Evolutionary conservation across 2,797 vertebrate species (phyloP), one percentile per base, ranked within the genome.

Genomic region (Podarcis lilfordi): DNA sequence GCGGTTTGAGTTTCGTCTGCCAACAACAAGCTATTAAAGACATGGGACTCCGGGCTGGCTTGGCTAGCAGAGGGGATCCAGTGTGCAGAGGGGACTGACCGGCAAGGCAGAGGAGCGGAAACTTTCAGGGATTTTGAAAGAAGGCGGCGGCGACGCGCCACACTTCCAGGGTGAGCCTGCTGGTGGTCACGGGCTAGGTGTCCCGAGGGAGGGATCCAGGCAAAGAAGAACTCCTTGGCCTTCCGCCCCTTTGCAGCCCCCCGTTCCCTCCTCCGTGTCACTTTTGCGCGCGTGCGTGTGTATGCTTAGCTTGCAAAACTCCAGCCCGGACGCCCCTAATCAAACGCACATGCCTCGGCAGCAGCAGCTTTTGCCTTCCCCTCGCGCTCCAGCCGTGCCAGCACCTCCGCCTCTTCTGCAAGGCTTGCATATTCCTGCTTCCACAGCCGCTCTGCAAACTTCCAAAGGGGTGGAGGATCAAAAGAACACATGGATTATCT

Each of bases 1-100:
- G 84, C 88, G 0, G 66, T 76, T 43, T 29, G 90, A 91, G 80
- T 89, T 1, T 89, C 78, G 88, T 85, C 88, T 94, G 95, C 96
- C 96, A 95, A 93, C 91, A 88, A 50, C 86, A 79, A 87, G 93
- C 90, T 94, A 80, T 88, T 87, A 85, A 92, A 92, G 92, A 87
- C 86, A 92, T 95, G 94, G 90, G 66, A 80, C 37, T 2, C 1
- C 89, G 86, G 91, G 86, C 80, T 6, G 61, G 90, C 83, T 68
- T 23, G 13, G 86, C 86, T 74, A 81, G 91, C 86, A 0, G 55
- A 86, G 91, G 82, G 59, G 45, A 89, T 9, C 85, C 66, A 21
- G 7, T 0, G 5, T 50, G 88, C 91, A 68, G 87, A 85, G 91
- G 82, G 59, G 59, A 40, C 35, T 80, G 86, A 87, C 19, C 29